Evolutionary conservation across 2,888 invertebrate species (phyloP).

Genomic region (Empis livida): DNA sequence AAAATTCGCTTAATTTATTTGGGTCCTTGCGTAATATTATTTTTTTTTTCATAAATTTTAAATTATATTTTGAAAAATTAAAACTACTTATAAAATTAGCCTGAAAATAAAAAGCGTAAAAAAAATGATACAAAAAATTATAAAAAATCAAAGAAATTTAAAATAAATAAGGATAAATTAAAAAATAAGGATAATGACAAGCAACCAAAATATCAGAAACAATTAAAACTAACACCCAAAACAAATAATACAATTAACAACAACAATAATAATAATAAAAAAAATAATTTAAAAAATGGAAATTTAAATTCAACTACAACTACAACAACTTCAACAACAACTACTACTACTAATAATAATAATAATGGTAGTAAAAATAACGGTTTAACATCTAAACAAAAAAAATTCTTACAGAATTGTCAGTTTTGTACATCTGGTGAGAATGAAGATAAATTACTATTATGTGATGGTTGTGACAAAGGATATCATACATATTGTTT

Average conservation of each 20-base stretch:
- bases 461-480: slow-evolving; percentile 96
- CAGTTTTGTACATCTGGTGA: slow-evolving; percentile 95
- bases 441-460: slow-evolving; percentile 84
- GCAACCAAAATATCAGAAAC: slow-evolving; percentile 5
- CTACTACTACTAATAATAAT: slow-evolving; percentile 14
- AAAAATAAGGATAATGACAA: no score
- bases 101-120: no score
- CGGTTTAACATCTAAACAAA: slow-evolving; percentile 22
- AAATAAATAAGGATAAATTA: neutral
- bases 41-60: no score
- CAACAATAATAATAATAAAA: slow-evolving; percentile 3
- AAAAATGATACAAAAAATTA: neutral
- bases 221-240: slow-evolving; percentile 5
- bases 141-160: neutral
- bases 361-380: neutral
- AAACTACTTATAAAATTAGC: no score
- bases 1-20: no score
- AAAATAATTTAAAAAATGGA: slow-evolving; percentile 3
- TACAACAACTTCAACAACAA: slow-evolving; percentile 15
- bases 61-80: no score
- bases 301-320: slow-evolving; percentile 7
- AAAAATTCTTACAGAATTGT: slow-evolving; percentile 63
- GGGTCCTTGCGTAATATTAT: no score
- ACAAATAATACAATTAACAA: slow-evolving; percentile 3
- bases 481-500: slow-evolving; percentile 99